phyloP scores from a whole-genome alignment of 2,113 vertebrate genomes.

The Microcebus griseorufus region DNA sequence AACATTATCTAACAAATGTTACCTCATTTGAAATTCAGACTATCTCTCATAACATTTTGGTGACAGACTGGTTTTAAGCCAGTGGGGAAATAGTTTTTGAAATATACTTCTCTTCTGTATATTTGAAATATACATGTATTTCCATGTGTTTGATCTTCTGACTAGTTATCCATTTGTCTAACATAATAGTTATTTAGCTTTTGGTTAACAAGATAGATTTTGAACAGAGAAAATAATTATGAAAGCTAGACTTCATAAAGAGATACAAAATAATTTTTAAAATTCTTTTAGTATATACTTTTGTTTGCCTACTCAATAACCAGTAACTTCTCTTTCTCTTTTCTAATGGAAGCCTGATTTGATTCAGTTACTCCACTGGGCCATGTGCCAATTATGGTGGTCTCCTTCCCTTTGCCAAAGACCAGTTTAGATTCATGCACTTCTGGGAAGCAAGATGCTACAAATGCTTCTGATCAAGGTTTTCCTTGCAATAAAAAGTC shows the following conservation, averaged over 20 bases:
- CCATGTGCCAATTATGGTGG: neutral
- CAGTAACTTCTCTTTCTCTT: neutral
- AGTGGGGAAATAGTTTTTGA: constrained; percentile 47
- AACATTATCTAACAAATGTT: constrained; percentile 27
- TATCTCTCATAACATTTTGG: constrained; percentile 8
- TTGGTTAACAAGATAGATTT: constrained; percentile 13
- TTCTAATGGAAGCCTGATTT: neutral
- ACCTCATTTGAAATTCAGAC: constrained; percentile 59
- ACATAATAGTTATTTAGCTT: constrained; percentile 22
- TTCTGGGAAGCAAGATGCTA: neutral
- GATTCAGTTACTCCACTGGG: neutral
- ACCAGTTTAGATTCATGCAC: neutral
- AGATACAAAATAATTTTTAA: neutral
- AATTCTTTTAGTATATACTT: neutral
- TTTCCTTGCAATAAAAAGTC: constrained; percentile 14
- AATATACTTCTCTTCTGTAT: constrained; percentile 22
- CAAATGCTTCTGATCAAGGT: neutral
- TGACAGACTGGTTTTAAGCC: constrained; percentile 55
- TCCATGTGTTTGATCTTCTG: neutral
- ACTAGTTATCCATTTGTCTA: constrained; percentile 25
- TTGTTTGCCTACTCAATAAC: neutral
- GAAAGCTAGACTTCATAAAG: constrained; percentile 29
- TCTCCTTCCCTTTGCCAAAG: neutral
- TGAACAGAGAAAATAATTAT: constrained; percentile 41
- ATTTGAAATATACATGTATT: neutral